Conservation (phyloP, 2,888 invertebrate species). For the Microplitis deprimator region DNA sequence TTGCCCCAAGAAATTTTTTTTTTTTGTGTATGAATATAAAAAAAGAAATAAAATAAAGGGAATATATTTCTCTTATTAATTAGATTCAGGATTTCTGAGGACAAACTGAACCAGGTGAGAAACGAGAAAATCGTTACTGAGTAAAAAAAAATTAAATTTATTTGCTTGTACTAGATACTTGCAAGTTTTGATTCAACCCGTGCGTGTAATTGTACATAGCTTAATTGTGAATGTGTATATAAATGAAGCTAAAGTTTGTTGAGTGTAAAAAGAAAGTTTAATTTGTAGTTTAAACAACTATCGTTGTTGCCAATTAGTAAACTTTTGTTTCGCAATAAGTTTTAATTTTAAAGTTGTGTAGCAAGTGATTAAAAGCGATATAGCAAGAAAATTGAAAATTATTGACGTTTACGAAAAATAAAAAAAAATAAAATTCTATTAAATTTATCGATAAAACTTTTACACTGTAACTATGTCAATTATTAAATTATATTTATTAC, state of each 20-base stretch:
- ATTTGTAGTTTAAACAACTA: slow-evolving; percentile 6
- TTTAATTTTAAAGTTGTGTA: slow-evolving; percentile 5
- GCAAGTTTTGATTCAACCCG: background rate
- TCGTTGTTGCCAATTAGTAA: slow-evolving; percentile 18
- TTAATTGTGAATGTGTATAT: background rate
- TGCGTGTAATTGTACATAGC: background rate
- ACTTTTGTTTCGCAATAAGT: slow-evolving; percentile 21
- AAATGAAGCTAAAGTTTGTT: background rate
- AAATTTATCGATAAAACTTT: background rate
- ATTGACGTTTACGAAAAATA: background rate
- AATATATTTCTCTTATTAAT: too few relatives aligned
- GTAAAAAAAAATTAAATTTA: too few relatives aligned
- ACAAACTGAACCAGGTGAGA: too few relatives aligned
- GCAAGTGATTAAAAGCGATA: slow-evolving; percentile 1
- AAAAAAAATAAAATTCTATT: background rate
- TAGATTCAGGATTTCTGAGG: too few relatives aligned
- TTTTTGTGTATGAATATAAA: too few relatives aligned
- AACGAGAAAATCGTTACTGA: too few relatives aligned
- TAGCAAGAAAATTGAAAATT: background rate
- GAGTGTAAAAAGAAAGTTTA: background rate
- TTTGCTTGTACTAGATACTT: too few relatives aligned
- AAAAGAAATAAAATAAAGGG: too few relatives aligned
- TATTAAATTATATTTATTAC: background rate
- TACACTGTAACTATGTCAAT: background rate
- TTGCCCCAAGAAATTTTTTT: too few relatives aligned